Percentiles rank a stretch among this genome's conserved stretches.
These are phyloP conservation scores for Bubalus kerabau DNA, from an alignment of 2,113 vertebrate species.

Conservation along the genomic window DNA sequence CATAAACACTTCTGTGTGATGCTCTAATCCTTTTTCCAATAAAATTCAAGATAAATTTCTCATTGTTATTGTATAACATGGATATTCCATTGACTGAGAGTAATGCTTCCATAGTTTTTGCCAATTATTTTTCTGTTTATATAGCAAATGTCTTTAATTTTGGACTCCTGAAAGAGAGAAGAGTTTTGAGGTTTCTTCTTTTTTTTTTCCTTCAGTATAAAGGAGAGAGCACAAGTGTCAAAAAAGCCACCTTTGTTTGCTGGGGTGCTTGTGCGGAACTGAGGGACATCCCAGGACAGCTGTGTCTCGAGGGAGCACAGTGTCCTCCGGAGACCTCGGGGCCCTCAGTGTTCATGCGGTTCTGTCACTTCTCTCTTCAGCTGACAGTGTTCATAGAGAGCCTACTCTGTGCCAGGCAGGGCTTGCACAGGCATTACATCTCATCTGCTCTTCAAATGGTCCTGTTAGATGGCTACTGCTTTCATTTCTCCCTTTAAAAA, in stretches of 20 bases:
- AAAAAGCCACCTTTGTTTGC: neutral
- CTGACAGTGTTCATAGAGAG: neutral
- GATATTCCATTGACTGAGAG: neutral
- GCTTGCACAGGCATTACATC: fast-evolving
- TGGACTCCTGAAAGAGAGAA: neutral
- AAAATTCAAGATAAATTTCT: neutral
- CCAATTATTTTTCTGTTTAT: neutral
- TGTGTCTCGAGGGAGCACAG: neutral
- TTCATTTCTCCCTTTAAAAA: neutral
- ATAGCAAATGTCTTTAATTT: neutral
- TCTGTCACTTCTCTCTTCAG: neutral
- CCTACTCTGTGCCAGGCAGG: fast-evolving
- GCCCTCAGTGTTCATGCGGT: neutral
- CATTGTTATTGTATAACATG: neutral
- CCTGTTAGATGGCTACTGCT: neutral
- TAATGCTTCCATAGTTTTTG: neutral
- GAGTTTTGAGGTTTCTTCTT: neutral
- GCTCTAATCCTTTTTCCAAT: neutral
- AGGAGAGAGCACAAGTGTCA: neutral
- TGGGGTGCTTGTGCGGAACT: neutral
- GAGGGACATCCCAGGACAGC: neutral
- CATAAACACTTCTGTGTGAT: neutral
- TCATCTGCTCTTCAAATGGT: neutral
- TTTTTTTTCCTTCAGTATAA: neutral
- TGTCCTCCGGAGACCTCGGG: fast-evolving